These are phyloP conservation scores for Streblospio benedicti DNA, from an alignment of 1,140 invertebrate species.

Conservation along the genomic window DNA sequence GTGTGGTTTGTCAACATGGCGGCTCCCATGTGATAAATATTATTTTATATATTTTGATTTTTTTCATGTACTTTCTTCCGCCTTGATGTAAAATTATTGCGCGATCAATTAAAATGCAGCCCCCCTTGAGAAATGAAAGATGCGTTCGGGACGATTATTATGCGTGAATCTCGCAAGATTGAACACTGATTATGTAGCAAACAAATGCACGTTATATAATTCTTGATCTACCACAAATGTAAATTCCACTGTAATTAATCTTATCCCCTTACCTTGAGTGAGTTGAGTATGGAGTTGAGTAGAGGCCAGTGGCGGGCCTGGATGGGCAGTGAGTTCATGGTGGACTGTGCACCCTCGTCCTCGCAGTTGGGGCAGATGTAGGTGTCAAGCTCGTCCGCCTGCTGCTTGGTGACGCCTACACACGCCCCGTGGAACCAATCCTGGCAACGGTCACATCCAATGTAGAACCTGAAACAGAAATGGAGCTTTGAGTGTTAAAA, in stretches of 20 bases:
- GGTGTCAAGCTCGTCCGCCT: constrained; percentile 88
- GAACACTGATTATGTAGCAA: not conserved
- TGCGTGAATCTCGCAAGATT: not conserved
- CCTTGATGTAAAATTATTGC: too few species aligned
- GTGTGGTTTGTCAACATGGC: too few species aligned
- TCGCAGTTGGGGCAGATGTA: constrained; percentile 89
- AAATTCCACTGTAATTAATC: not conserved
- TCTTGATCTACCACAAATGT: not conserved
- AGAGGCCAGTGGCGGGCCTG: not conserved
- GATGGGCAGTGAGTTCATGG: not conserved
- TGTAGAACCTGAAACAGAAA: constrained; percentile 77
- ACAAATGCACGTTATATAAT: not conserved
- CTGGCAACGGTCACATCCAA: constrained; percentile 95
- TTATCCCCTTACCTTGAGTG: not conserved
- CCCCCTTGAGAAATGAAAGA: too few species aligned
- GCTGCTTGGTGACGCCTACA: constrained; percentile 87
- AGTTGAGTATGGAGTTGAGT: not conserved
- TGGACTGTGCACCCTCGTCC: not conserved
- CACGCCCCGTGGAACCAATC: constrained; percentile 98
- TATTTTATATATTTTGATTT: too few species aligned
- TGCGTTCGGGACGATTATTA: not conserved
- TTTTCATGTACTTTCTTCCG: too few species aligned
- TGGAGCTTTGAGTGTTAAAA: not conserved
- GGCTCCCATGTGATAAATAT: too few species aligned
- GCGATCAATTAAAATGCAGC: too few species aligned